Evolutionary conservation across 2,888 invertebrate genomes (phyloP), one percentile per base, ranked within the genome.

Genomic region (Drosophila mercatorum): DNA sequence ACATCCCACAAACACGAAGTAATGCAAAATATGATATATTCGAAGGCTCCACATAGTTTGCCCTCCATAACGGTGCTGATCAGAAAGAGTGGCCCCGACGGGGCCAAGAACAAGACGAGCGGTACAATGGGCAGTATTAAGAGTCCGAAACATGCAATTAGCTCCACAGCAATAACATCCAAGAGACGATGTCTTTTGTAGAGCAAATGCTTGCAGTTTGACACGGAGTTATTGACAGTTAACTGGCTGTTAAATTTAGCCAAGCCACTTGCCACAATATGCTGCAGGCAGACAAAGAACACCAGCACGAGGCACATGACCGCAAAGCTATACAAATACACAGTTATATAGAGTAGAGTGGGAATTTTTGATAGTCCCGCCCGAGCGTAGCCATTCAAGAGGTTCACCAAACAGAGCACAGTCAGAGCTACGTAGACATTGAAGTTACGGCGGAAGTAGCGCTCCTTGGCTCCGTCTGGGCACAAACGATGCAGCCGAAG

Each of bases 41-140:
- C 31, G 1, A n/a, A 14, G 10, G 7, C 0, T 5, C n/a, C 12
- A 1, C 14, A 4, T 17, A 72, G 67, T 28, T 78, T 78, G 6
- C 68, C 71, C 51, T 83, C 84, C 59, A 84, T 40, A 4, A 84
- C 78, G 3, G 78, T 84, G 59, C 78, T 76, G 3, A 83, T 40
- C 1, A 84, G 12, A 47, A 69, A 84, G 2, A 83, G 66, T 0
- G 78, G 74, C 0, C 83, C 83, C 6, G 71, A 34, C 0, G 82
- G 82, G 5, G 74, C 58, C 31, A 75, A 31, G 0, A 78, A 7
- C 3, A 84, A 11, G 10, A 76, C 65, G 43, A 78, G 38, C 0
- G 72, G 70, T 22, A 80, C 71, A 62, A 85, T 80, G n/a, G 83
- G 82, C 22, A 83, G 47, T 65, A 83, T 47, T 0, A 85, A 17